Conservation (phyloP, 1,140 invertebrate genomes). For the Wasmannia auropunctata region DNA sequence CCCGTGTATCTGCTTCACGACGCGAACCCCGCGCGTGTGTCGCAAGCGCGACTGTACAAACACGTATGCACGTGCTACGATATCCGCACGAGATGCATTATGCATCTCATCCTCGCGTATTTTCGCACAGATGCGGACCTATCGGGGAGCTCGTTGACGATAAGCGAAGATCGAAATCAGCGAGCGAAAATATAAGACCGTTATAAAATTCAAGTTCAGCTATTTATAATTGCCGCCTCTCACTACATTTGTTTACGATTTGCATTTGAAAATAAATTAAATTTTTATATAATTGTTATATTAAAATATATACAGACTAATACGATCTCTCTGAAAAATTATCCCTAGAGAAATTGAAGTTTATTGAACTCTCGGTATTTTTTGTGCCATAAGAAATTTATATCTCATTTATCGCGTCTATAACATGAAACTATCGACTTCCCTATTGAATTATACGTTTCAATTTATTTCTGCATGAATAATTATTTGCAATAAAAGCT, state of each 20-base stretch:
- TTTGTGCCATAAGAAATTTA: not conserved
- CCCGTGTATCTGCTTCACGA: conserved; percentile 25
- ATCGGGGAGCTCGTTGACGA: not conserved
- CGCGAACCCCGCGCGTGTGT: not conserved
- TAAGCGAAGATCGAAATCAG: not conserved
- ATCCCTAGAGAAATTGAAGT: not conserved
- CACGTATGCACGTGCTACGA: not conserved
- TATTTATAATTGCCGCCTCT: not conserved
- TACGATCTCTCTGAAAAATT: too few species aligned
- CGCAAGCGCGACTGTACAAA: not conserved
- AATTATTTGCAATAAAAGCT: too few species aligned
- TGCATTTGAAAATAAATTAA: not conserved
- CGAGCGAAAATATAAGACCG: not conserved
- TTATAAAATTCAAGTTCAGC: not conserved
- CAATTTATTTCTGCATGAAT: not conserved
- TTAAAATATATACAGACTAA: not conserved
- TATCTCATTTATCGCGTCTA: not conserved
- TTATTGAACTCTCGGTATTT: not conserved
- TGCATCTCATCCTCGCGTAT: not conserved
- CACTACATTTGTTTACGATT: not conserved
- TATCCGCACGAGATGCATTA: not conserved
- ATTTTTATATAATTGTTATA: not conserved
- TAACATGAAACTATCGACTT: not conserved
- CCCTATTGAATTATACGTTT: not conserved
- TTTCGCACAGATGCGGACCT: not conserved